Evolutionary conservation across 2,888 invertebrate species (phyloP), one percentile per base, ranked within the genome.

Genomic region (Chymomyza amoena): DNA sequence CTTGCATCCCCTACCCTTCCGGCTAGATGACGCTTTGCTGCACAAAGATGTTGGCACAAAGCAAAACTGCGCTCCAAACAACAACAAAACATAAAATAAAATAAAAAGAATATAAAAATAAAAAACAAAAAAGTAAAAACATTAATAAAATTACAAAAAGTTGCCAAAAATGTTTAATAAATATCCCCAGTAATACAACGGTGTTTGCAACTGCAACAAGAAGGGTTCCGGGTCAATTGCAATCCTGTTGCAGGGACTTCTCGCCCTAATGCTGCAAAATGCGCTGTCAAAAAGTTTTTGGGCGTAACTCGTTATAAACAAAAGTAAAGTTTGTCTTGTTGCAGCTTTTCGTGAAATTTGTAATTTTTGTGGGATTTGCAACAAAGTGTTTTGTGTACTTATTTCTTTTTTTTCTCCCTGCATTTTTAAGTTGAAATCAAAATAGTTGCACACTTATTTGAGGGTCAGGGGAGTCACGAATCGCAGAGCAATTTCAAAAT

Each of bases 81-180:
- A 25, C 25, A 25, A 25, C 25, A 25, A 25, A 25, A 25, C 25
- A 20, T 20, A 20, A 20, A 20, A 56, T 4, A 4, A 56, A 56
- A 56, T 20, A 4, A 4, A 36, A 36, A 20, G 4, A 20, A 56
- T 56, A 18, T 9, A 25, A 57, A 54, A 54, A 6, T 28, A 25
- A 56, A 56, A 56, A 56, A 56, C 1, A 39, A 39, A n/a, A 45
- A 45, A 13, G 52, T 39, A 57, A 76, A 75, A 81, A 57, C 81
- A 79, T 83, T 83, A 83, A 86, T 84, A 57, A 79, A 83, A 86
- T 83, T 86, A 45, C 39, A 84, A 86, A 83, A 81, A 79, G 73
- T 81, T 86, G 77, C 83, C 84, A 83, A 79, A 84, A 79, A 78
- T 84, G 82, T 81, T 84, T 79, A 86, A 84, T 81, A 84, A 77